A percentile compares a stretch with the other conserved stretches of the same genome.
Evolutionary conservation across 2,888 invertebrate genomes (phyloP).

Genomic region (Dermolepida albohirtum): DNA sequence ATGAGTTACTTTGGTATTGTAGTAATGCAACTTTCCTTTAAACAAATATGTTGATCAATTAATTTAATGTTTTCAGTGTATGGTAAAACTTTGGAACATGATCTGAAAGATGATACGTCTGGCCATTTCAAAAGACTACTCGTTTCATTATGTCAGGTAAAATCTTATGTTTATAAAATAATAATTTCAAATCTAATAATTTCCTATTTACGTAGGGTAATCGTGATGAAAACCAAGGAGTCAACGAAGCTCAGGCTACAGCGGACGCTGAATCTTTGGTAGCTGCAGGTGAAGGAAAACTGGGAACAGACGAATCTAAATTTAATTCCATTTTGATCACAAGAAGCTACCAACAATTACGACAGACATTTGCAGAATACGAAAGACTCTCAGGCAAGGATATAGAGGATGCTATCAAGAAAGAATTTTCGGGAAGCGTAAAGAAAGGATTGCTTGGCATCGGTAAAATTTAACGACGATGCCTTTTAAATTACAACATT

Average conservation of each 20-base stretch:
- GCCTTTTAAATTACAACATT: not conserved
- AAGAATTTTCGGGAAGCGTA: slow-evolving; percentile 89
- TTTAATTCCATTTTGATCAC: slow-evolving; percentile 89
- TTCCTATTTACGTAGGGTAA: slow-evolving; percentile 70
- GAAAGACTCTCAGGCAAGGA: slow-evolving; percentile 84
- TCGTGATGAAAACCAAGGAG: slow-evolving; percentile 88
- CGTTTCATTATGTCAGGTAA: slow-evolving; percentile 82
- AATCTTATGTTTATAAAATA: slow-evolving; percentile 15
- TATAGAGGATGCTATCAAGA: slow-evolving; percentile 86
- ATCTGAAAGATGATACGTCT: slow-evolving; percentile 91
- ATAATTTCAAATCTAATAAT: not conserved
- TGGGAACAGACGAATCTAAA: slow-evolving; percentile 92
- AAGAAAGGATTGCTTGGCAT: slow-evolving; percentile 90
- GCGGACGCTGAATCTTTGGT: slow-evolving; percentile 85
- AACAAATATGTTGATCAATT: too few species aligned
- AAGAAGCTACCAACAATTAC: slow-evolving; percentile 89
- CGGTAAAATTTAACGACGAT: slow-evolving; percentile 69
- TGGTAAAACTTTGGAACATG: slow-evolving; percentile 83
- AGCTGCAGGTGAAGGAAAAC: slow-evolving; percentile 83
- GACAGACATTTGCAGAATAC: slow-evolving; percentile 87
- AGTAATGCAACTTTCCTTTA: too few species aligned
- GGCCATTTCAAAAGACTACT: slow-evolving; percentile 95
- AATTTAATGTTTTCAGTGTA: slow-evolving; percentile 74
- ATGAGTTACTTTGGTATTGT: too few species aligned
- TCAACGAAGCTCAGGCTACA: slow-evolving; percentile 83